phyloP scores from a whole-genome alignment of 2,888 invertebrate genomes.

The Phania funesta region DNA sequence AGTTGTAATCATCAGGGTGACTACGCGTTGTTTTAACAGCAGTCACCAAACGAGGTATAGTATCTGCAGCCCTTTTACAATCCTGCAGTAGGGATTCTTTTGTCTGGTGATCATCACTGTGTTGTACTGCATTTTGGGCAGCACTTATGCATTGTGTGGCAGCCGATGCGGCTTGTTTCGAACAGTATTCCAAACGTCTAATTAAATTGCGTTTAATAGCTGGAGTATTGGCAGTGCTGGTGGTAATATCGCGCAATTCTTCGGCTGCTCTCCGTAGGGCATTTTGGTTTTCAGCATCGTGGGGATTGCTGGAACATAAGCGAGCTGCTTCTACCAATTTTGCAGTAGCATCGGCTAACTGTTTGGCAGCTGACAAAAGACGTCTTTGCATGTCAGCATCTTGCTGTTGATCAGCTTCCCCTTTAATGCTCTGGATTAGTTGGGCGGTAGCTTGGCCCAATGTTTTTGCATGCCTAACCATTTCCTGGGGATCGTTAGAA shows the following conservation, averaged over 20 bases:
- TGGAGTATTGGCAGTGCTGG: slow-evolving; percentile 90
- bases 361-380: slow-evolving; percentile 95
- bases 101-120: slow-evolving; percentile 82
- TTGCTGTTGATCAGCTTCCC: slow-evolving; percentile 94
- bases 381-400: slow-evolving; percentile 94
- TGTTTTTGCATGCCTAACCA: slow-evolving; percentile 95
- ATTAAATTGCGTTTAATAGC: slow-evolving; percentile 88
- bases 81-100: slow-evolving; percentile 88
- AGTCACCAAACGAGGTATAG: slow-evolving; percentile 90
- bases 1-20: slow-evolving; percentile 86
- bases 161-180: slow-evolving; percentile 91
- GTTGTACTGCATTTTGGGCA: slow-evolving; percentile 89
- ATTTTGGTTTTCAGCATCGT: slow-evolving; percentile 91
- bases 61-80: slow-evolving; percentile 87
- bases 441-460: slow-evolving; percentile 97
- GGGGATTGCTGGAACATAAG: slow-evolving; percentile 92
- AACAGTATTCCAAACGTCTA: slow-evolving; percentile 85
- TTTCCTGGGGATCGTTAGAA: slow-evolving; percentile 93
- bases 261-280: slow-evolving; percentile 94
- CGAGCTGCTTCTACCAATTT: slow-evolving; percentile 98
- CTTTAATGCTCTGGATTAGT: slow-evolving; percentile 96
- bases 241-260: slow-evolving; percentile 93
- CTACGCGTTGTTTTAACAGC: slow-evolving; percentile 87
- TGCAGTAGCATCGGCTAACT: slow-evolving; percentile 97
- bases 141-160: slow-evolving; percentile 96